Evolutionary conservation across 2,113 vertebrate genomes (phyloP), one percentile per base, ranked within the genome.

Genomic region (Mesoclemmys tuberculata): DNA sequence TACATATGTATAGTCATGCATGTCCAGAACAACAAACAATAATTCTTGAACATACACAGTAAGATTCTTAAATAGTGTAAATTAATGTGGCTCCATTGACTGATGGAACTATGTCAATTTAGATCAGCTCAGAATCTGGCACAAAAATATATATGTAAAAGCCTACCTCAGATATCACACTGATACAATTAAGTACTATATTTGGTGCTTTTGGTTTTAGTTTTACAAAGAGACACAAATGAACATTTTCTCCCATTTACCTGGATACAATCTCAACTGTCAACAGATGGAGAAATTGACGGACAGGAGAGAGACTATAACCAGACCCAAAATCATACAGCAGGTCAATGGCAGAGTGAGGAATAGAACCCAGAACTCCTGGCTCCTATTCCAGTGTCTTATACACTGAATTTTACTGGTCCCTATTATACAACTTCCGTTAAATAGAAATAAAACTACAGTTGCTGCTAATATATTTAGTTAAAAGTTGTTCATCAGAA

Each of bases 91-190:
- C 93, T 27, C 11, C 78, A 93, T 61, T 87, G 44, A 54, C 81
- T 90, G 75, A 90, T 88, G 68, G 92, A 84, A 31, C 38, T 56
- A 24, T 55, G 74, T 2, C 24, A 11, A 74, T 7, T 11, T 88
- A 84, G 35, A 14, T 21, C 44, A 26, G 49, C n/a, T 91, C 85
- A 93, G 95, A 94, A 95, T 27, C 56, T 95, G 84, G 5, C 84
- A n/a, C 6, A 68, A 87, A 38, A 91, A 90, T 38, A 83, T 94
- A 77, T 80, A 78, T 58, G 49, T 88, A 58, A 94, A 87, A 88
- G 35, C 51, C 74, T 58, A 24, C 2, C 56, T 96, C 46, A 84
- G 93, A 49, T 14, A 90, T 35, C 1, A 4, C 16, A 51, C 11
- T 49, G 44, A 61, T 19, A 92, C 46, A 92, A 46, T 2, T 5